Evolutionary conservation across 2,888 invertebrate species (phyloP).

Genomic region (Tenthredo livida): DNA sequence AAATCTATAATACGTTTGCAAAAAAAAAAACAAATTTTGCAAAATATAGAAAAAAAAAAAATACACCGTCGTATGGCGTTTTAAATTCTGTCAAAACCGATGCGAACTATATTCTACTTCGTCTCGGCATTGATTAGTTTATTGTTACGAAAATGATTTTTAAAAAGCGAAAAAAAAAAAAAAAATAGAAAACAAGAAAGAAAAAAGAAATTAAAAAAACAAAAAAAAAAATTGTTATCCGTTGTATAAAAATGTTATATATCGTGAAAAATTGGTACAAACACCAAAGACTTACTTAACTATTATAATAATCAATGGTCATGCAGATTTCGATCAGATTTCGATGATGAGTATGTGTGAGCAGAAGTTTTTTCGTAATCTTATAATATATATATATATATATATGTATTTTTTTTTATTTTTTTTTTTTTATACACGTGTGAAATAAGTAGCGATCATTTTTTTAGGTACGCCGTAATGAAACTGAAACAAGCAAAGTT

Average conservation of each 20-base stretch:
- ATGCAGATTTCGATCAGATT: conserved; percentile 57
- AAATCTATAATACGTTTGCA: conserved; percentile 18
- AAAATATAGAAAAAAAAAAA: conserved; percentile 14
- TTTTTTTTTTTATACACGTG: conserved; percentile 42
- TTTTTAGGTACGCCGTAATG: conserved; percentile 24
- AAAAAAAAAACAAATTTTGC: background rate
- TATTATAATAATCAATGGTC: conserved; percentile 67
- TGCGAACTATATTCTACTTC: background rate
- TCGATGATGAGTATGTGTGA: conserved; percentile 48
- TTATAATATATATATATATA: conserved; percentile 9
- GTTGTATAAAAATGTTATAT: conserved; percentile 57
- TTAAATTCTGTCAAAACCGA: conserved; percentile 44
- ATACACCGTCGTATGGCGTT: conserved; percentile 4
- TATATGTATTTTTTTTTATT: background rate
- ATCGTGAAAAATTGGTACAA: conserved; percentile 72
- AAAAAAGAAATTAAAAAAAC: conserved; percentile 28
- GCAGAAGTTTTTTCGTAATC: conserved; percentile 37
- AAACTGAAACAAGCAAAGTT: conserved; percentile 59
- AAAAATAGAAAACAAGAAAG: conserved; percentile 50
- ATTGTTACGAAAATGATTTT: conserved; percentile 37
- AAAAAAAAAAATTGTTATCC: conserved; percentile 44
- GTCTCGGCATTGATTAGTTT: conserved; percentile 37
- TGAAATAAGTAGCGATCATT: conserved; percentile 45
- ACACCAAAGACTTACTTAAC: conserved; percentile 75
- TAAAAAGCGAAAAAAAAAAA: background rate